Evolutionary conservation across 2,113 vertebrate genomes (phyloP).

Genomic region (Grantiella picta): DNA sequence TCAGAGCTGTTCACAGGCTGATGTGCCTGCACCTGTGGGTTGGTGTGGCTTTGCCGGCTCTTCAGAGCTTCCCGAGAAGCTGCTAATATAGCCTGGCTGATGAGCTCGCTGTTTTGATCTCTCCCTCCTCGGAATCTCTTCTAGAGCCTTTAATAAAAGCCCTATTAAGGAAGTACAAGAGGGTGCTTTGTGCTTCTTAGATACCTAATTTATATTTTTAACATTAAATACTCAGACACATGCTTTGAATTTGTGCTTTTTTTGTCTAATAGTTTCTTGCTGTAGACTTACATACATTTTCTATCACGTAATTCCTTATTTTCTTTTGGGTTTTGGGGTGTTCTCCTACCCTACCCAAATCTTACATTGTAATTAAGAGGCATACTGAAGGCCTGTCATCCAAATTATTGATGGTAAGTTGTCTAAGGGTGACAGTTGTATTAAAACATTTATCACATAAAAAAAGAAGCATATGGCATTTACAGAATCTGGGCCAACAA

Average conservation of each 20-base stretch:
- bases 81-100: neutral
- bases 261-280: neutral
- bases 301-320: neutral
- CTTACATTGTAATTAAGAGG: neutral
- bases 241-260: neutral
- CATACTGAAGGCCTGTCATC: neutral
- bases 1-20: neutral
- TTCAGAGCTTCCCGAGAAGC: neutral
- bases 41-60: slow-evolving; percentile 2
- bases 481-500: neutral
- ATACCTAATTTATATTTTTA: slow-evolving; percentile 23
- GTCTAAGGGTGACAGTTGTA: neutral
- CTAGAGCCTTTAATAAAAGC: slow-evolving; percentile 28
- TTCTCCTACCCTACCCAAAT: neutral
- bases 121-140: neutral
- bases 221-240: slow-evolving; percentile 17
- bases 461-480: neutral
- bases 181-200: slow-evolving; percentile 19
- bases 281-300: neutral
- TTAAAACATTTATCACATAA: neutral
- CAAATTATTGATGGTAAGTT: neutral
- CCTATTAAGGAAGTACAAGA: slow-evolving; percentile 5
- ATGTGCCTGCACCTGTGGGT: slow-evolving; percentile 1
- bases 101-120: neutral
- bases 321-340: neutral